Evolutionary conservation across 2,888 invertebrate species (phyloP), one percentile per base, ranked within the genome.

Genomic region (Biston stratarius): DNA sequence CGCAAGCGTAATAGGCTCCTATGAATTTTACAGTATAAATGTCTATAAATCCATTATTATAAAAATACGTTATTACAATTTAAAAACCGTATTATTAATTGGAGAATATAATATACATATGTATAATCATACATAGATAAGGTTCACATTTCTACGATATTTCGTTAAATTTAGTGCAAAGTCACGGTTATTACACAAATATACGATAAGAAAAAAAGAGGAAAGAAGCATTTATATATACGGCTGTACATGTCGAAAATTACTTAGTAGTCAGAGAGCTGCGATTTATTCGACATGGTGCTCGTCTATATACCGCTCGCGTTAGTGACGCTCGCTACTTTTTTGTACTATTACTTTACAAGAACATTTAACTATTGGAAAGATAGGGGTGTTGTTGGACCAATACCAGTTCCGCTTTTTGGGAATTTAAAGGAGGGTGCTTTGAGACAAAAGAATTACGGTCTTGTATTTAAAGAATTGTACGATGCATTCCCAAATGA

Each of bases 341-440:
- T 69, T 7, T 6, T 81, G 3, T 82, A 83, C 57, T 77, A 74
- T 69, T 87, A 83, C 64, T 77, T 83, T 52, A 86, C 84, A 40
- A 77, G 79, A 62, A 81, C 77, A 6, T 85, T 83, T 53, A 81
- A 82, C 61, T 86, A 83, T 66, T 88, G 87, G 89, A 83, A 79
- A 42, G 69, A 74, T 5, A 73, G 70, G 73, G 83, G 84, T 67
- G 79, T 88, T 7, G 44, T 48, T 0, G 82, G 81, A 2, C 86
- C 83, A 3, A 61, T 79, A 70, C 88, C 89, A 10, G 62, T 74
- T 0, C 56, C 77, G 0, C 61, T 89, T 0, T 85, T 86, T 48
- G 89, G 89, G 0, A 87, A 83, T 57, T 5, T 85, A 0, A 76
- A 74, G 34, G 80, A 85, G 10, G 74, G 77, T 0, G 67, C 78